Conservation (phyloP, 2,888 invertebrate genomes). For the Lasius platythorax region DNA sequence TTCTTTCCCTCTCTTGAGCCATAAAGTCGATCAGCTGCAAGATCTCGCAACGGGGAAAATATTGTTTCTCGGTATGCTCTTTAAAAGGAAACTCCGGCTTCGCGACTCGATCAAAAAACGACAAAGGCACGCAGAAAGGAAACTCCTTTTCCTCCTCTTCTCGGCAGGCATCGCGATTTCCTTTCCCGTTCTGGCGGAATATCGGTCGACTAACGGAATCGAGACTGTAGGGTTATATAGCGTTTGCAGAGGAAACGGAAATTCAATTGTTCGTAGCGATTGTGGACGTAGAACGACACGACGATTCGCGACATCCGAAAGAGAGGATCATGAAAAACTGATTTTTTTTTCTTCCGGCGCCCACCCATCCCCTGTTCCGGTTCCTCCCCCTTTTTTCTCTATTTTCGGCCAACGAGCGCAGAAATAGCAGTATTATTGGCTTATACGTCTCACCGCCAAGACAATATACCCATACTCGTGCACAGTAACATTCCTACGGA, state of each 20-base stretch:
- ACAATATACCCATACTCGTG: conserved; percentile 28
- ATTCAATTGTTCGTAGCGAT: conserved; percentile 67
- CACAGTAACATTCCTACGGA: conserved; percentile 53
- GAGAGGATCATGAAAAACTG: conserved; percentile 65
- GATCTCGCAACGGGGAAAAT: conserved; percentile 33
- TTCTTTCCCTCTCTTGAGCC: neutral
- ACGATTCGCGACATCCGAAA: conserved; percentile 54
- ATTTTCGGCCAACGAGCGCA: conserved; percentile 65
- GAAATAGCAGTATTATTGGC: conserved; percentile 81
- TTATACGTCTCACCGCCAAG: conserved; percentile 76
- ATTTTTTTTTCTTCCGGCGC: conserved; percentile 53
- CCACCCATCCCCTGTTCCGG: neutral
- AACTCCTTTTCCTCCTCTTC: neutral
- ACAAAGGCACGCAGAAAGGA: conserved; percentile 37
- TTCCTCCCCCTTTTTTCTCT: conserved; percentile 37
- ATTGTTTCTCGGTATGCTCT: conserved; percentile 39
- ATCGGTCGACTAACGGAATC: conserved; percentile 51
- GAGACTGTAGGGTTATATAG: conserved; percentile 26
- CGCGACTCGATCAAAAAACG: conserved; percentile 51
- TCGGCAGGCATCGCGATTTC: conserved; percentile 45
- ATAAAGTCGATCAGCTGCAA: conserved; percentile 3
- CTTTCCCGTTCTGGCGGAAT: conserved; percentile 30
- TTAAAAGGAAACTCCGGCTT: conserved; percentile 28
- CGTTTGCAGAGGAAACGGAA: conserved; percentile 47
- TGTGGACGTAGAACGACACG: conserved; percentile 45